Evolutionary conservation across 2,113 vertebrate genomes (phyloP).

Genomic region (Calidris pugnax): DNA sequence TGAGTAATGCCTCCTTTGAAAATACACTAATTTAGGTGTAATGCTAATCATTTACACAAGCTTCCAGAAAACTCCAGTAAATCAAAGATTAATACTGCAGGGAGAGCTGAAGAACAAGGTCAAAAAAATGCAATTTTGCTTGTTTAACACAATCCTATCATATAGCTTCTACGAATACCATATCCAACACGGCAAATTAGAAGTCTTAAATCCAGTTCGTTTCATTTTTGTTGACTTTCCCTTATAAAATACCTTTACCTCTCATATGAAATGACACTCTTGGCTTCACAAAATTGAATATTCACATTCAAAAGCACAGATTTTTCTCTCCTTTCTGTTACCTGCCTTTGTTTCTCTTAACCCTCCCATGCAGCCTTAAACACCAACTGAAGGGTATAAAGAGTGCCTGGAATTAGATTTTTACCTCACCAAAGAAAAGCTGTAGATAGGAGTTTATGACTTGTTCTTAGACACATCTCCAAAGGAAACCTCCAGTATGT

Average conservation of each 20-base stretch:
- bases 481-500: background rate
- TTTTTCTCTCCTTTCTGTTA: background rate
- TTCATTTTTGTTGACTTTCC: background rate
- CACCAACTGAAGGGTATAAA: background rate
- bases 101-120: background rate
- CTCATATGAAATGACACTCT: background rate
- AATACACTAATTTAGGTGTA: constrained; percentile 17
- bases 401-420: background rate
- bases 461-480: background rate
- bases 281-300: background rate
- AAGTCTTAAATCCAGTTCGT: background rate
- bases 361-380: background rate
- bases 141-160: background rate
- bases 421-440: background rate
- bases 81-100: background rate
- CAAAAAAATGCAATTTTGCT: background rate
- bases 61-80: background rate
- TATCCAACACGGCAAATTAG: background rate
- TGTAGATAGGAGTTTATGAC: background rate
- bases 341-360: background rate
- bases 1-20: constrained; percentile 58
- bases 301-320: background rate
- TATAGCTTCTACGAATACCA: background rate
- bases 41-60: constrained; percentile 49
- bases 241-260: background rate